phyloP scores from a whole-genome alignment of 2,113 vertebrate species.

The Halcyon senegalensis region DNA sequence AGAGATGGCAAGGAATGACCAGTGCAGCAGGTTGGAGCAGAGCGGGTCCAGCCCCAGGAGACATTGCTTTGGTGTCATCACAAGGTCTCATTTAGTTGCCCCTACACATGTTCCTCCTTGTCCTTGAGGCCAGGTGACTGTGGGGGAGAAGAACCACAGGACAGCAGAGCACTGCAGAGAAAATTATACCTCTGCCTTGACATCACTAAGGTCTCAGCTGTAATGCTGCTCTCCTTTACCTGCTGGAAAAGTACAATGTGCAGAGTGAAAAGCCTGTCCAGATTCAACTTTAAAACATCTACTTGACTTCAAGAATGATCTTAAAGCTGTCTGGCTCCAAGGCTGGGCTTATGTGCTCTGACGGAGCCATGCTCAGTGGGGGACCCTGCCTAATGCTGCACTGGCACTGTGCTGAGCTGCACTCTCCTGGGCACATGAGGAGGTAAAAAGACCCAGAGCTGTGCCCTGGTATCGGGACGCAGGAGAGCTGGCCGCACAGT shows the following conservation, averaged over 20 bases:
- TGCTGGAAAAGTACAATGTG: not conserved
- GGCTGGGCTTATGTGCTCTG: not conserved
- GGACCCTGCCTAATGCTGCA: not conserved
- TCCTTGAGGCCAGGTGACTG: not conserved
- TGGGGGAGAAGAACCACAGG: not conserved
- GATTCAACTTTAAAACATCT: not conserved
- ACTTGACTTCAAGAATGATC: fast-evolving
- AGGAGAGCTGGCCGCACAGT: not conserved
- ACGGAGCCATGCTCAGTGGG: not conserved
- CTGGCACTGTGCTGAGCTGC: not conserved
- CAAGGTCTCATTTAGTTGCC: not conserved
- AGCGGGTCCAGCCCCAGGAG: not conserved
- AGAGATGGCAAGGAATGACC: not conserved
- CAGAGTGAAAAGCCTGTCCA: not conserved
- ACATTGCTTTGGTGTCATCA: not conserved
- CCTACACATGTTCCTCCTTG: fast-evolving
- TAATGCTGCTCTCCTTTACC: not conserved
- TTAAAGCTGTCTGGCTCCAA: not conserved
- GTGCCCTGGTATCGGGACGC: not conserved
- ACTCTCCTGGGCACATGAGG: not conserved
- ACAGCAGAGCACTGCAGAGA: not conserved
- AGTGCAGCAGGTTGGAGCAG: not conserved
- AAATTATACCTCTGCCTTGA: not conserved
- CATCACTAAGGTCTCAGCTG: not conserved
- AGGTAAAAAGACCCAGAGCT: not conserved